These are phyloP conservation scores for Blastobasis lacticolella DNA, from an alignment of 2,888 invertebrate genomes.

Conservation along the genomic window DNA sequence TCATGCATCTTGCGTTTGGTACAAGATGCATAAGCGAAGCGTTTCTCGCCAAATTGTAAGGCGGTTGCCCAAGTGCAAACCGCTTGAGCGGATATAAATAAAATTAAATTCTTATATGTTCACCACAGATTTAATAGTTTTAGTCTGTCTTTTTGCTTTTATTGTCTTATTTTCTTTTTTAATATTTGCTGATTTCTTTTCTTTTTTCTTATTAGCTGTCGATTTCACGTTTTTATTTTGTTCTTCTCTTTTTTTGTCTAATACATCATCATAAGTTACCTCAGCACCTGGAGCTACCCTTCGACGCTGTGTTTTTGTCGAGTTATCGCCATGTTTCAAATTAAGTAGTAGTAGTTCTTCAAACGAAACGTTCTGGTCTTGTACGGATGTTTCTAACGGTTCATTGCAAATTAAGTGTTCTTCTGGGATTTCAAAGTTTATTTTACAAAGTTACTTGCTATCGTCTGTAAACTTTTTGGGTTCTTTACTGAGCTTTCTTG, in stretches of 20 bases:
- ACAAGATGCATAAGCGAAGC: no score
- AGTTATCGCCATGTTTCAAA: slow-evolving; percentile 13
- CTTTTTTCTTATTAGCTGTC: no score
- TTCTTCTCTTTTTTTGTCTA: no score
- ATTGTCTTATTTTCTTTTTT: slow-evolving; percentile 15
- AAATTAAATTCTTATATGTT: no score
- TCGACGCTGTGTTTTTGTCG: slow-evolving; percentile 8
- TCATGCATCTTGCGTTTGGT: no score
- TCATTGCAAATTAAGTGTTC: no score
- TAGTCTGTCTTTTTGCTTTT: slow-evolving; percentile 14
- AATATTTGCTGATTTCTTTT: slow-evolving; percentile 8
- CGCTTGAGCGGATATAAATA: no score
- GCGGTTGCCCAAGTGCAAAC: no score
- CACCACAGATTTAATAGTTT: slow-evolving; percentile 13
- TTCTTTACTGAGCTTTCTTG: neutral
- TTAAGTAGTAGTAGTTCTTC: slow-evolving; percentile 18
- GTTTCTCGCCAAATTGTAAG: no score
- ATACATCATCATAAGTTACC: neutral
- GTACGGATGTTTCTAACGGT: slow-evolving; percentile 1
- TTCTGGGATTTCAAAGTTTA: neutral
- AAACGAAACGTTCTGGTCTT: slow-evolving; percentile 10
- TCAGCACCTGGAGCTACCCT: slow-evolving; percentile 18
- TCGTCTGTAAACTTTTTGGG: neutral
- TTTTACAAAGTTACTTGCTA: neutral
- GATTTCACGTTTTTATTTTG: no score